A percentile compares a stretch with the other conserved stretches of the same genome.
These are phyloP conservation scores for Plebejus argus DNA, from an alignment of 2,888 invertebrate species.

Conservation along the genomic window DNA sequence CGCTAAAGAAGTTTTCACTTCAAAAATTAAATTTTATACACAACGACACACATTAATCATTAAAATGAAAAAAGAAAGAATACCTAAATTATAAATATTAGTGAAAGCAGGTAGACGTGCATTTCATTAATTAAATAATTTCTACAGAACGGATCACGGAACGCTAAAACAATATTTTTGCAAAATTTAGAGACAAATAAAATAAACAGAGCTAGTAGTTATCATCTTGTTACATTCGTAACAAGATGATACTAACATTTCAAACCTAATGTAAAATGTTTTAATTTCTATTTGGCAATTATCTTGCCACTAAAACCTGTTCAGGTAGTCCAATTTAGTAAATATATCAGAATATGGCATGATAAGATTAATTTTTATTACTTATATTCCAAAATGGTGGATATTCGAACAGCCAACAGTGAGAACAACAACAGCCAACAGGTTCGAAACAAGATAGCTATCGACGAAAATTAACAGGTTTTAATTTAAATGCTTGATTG, in stretches of 20 bases:
- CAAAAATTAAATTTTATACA: neutral
- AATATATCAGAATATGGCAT: neutral
- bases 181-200: neutral
- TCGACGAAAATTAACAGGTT: neutral
- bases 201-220: neutral
- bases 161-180: neutral
- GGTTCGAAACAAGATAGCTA: neutral
- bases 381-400: conserved; percentile 5
- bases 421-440: neutral
- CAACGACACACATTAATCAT: neutral
- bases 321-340: neutral
- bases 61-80: neutral
- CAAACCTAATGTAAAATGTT: neutral
- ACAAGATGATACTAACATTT: too few species aligned
- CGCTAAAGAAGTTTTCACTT: too few species aligned
- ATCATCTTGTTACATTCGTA: too few species aligned
- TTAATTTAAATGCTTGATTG: neutral
- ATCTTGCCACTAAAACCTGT: conserved; percentile 13
- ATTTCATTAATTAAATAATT: neutral
- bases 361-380: conserved; percentile 6
- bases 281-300: neutral
- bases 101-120: neutral
- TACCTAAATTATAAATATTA: neutral
- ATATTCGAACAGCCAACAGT: neutral
- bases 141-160: neutral